phyloP scores from a whole-genome alignment of 1,140 invertebrate species.

The Oreohelix idahoensis region DNA sequence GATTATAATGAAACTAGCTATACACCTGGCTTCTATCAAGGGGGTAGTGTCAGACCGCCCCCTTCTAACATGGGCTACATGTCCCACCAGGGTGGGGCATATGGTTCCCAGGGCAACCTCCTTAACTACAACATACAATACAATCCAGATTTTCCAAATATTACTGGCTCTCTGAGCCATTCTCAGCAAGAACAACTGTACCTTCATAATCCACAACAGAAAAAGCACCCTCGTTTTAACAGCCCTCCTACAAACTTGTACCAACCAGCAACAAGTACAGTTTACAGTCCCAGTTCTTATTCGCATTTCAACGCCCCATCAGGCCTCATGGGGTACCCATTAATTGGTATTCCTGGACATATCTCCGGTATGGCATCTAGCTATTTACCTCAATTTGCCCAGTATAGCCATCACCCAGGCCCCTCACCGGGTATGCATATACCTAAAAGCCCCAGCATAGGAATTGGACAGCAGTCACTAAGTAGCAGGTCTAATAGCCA shows the following conservation, averaged over 20 bases:
- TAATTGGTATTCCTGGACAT: not conserved
- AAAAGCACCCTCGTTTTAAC: not conserved
- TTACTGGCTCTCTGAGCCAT: not conserved
- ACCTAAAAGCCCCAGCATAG: conserved; percentile 39
- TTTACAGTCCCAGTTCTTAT: not conserved
- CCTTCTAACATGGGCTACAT: not conserved
- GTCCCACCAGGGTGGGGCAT: not conserved
- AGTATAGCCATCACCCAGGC: not conserved
- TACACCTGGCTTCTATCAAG: not conserved
- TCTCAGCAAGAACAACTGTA: not conserved
- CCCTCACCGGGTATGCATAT: not conserved
- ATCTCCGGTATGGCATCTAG: not conserved
- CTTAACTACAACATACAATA: conserved; percentile 18
- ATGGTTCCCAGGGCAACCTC: not conserved
- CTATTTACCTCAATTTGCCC: not conserved
- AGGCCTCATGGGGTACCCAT: not conserved
- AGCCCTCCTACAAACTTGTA: not conserved
- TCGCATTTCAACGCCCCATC: not conserved
- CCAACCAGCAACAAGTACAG: not conserved
- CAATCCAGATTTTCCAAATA: conserved; percentile 18
- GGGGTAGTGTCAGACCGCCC: conserved; percentile 8
- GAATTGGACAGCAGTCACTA: conserved; percentile 39
- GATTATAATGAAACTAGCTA: conserved; percentile 4
- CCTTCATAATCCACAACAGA: not conserved
- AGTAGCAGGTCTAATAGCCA: conserved; percentile 48